Percentiles rank a stretch among this genome's conserved stretches.
These are phyloP conservation scores for Mastomys natalensis DNA, from an alignment of 2,113 vertebrate genomes.

Conservation along the genomic window DNA sequence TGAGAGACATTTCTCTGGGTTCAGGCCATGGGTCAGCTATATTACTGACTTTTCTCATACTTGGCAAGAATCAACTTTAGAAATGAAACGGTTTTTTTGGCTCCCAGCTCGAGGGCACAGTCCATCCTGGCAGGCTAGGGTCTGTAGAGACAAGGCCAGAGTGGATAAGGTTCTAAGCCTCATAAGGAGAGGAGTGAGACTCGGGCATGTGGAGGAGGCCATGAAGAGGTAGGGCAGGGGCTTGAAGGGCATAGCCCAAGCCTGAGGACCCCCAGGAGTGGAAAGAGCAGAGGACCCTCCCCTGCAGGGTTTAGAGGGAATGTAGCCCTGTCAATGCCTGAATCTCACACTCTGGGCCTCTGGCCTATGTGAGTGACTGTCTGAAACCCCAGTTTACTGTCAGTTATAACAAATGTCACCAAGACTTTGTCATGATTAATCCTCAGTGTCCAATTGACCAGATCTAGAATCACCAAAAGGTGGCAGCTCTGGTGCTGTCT, in stretches of 20 bases:
- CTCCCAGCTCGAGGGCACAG: not conserved
- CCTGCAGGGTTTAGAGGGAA: fast-evolving
- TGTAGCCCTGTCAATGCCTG: fast-evolving
- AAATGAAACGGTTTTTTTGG: not conserved
- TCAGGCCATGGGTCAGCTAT: fast-evolving
- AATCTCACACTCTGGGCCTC: not conserved
- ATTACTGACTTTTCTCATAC: not conserved
- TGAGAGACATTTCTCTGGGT: not conserved
- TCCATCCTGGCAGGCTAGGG: too few species aligned
- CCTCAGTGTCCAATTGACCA: not conserved
- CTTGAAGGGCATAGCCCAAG: fast-evolving
- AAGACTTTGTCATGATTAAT: not conserved
- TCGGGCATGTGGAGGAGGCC: too few species aligned
- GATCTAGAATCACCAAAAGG: not conserved
- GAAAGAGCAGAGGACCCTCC: not conserved
- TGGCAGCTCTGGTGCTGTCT: not conserved
- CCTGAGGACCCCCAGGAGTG: too few species aligned
- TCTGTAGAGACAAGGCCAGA: not conserved
- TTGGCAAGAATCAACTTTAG: not conserved
- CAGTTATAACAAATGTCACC: not conserved
- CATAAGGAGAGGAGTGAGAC: not conserved
- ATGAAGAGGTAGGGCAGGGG: fast-evolving
- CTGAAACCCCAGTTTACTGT: not conserved
- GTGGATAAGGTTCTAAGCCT: too few species aligned
- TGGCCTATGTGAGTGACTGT: not conserved